Conservation (phyloP, 2,888 invertebrate genomes). For the Chrysolina haemoptera region DNA sequence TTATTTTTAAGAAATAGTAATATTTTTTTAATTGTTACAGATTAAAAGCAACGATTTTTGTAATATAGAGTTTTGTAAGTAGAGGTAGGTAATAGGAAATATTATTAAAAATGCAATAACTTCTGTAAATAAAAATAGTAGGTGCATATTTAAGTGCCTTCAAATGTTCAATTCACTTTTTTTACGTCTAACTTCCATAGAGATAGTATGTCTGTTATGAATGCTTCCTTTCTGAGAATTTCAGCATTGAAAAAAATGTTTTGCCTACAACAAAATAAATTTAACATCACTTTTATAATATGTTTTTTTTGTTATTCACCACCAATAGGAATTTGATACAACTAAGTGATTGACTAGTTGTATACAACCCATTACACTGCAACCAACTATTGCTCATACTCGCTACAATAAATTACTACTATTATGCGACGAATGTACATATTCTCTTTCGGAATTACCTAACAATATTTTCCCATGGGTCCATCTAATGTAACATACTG, state of each 20-base stretch:
- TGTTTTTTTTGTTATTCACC: conserved; percentile 11
- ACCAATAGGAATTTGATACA: background rate
- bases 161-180: conserved; percentile 41
- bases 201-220: conserved; percentile 20
- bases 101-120: conserved; percentile 46
- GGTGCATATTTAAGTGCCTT: conserved; percentile 51
- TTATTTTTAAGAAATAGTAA: conserved; percentile 52
- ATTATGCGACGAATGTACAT: too few species aligned
- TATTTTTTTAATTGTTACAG: conserved; percentile 52
- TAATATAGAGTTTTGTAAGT: conserved; percentile 47
- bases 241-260: conserved; percentile 11
- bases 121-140: conserved; percentile 41
- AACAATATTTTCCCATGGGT: too few species aligned
- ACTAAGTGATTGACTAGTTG: background rate
- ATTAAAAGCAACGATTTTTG: conserved; percentile 45
- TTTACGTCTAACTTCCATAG: conserved; percentile 22
- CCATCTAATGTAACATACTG: too few species aligned
- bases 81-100: conserved; percentile 41
- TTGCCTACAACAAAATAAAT: conserved; percentile 21
- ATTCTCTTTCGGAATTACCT: too few species aligned
- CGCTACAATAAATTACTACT: too few species aligned
- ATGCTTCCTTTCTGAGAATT: conserved; percentile 20
- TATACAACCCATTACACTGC: too few species aligned
- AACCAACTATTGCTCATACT: too few species aligned
- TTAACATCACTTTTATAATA: conserved; percentile 9